Conservation (phyloP, 2,888 invertebrate genomes). For the Mesochorus sp. region DNA sequence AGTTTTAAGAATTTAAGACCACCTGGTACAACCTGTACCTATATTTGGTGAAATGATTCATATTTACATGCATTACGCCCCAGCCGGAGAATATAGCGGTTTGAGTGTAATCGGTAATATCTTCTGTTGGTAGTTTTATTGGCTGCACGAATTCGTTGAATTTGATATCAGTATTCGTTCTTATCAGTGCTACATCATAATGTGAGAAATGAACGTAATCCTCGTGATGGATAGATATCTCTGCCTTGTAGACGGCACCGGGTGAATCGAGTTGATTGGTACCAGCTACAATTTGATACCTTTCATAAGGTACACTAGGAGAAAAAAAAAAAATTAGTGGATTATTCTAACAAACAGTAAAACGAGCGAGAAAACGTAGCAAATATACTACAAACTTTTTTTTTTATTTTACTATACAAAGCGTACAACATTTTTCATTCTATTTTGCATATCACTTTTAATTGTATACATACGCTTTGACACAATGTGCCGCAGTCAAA, state of each 20-base stretch:
- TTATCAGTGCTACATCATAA: constrained; percentile 73
- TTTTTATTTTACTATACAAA: no score
- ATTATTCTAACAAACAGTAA: no score
- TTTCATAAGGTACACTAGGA: no score
- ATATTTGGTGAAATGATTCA: no score
- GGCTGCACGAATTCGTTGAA: constrained; percentile 66
- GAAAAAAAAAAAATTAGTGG: no score
- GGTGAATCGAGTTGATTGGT: constrained; percentile 61
- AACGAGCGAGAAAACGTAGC: background rate
- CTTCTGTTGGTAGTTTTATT: constrained; percentile 62
- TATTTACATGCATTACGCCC: constrained; percentile 68
- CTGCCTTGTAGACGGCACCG: constrained; percentile 50
- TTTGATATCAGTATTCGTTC: constrained; percentile 61
- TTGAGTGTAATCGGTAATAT: constrained; percentile 50
- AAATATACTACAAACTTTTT: background rate
- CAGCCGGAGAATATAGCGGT: constrained; percentile 71
- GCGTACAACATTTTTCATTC: no score
- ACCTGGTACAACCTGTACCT: no score
- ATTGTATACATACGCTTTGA: constrained; percentile 43
- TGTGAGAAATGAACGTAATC: constrained; percentile 31
- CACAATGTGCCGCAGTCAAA: constrained; percentile 59
- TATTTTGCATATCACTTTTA: no score
- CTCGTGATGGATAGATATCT: constrained; percentile 56
- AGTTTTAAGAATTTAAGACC: no score
- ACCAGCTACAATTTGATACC: constrained; percentile 59